Evolutionary conservation across 2,888 invertebrate species (phyloP), one percentile per base, ranked within the genome.

Genomic region (Tipula helvola): DNA sequence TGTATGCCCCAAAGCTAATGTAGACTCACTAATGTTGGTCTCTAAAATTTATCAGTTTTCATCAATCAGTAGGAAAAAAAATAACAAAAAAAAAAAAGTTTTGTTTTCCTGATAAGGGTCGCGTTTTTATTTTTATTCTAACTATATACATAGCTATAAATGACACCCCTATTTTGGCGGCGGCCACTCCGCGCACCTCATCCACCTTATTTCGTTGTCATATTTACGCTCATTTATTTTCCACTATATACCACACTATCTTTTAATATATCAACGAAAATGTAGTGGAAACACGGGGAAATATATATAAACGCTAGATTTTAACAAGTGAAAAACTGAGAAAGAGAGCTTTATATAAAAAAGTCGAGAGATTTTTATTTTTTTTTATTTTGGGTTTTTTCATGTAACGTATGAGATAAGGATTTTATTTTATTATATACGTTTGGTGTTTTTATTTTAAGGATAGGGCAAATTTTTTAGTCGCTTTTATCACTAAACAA

Each of bases 1-100:
- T 42, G n/a, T 85, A 18, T 18, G 85, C 85, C 85, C 85, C 85
- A 36, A 41, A 85, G 42, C 41, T 85, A 85, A 85, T 85, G 42
- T 85, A 42, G 87, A 87, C 88, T 88, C 87, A 88, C 88, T 87
- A 88, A 87, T 87, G 88, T 88, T 87, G 87, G 87, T 87, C 89
- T 88, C 90, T 39, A 84, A 84, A 39, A 41, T 84, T 91, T 91
- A 91, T 91, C 91, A 90, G 89, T 90, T 91, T 90, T 91, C 91
- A 91, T 91, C 91, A 91, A 91, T 91, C 91, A 91, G 91, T 90
- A 90, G 90, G 89, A 84, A 87, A 86, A 86, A 44, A 52, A 71
- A 71, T 28, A 39, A 39, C 39, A 7, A 39, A 39, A 39, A 39
- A 39, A 71, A 71, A 71, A 71, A 71, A 71, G 71, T 71, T 71